A percentile compares a stretch with the other conserved stretches of the same genome.
Conservation (phyloP, 2,797 vertebrate species). For the Sebastes vulpes region DNA sequence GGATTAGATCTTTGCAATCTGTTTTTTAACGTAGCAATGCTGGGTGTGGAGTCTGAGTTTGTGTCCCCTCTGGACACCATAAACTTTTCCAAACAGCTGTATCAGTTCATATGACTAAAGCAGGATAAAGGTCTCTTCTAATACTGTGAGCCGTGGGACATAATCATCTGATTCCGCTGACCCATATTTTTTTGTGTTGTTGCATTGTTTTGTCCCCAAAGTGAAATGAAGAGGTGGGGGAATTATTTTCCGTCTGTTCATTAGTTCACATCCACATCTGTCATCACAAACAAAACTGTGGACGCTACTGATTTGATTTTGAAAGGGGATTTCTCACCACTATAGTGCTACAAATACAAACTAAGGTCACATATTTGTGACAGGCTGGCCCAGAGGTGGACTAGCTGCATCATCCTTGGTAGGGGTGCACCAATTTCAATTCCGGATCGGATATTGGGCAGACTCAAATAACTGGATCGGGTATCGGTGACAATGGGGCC, state of each 20-base stretch:
- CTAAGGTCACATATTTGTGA: neutral
- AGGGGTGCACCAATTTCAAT: too few species aligned
- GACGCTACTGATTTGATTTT: neutral
- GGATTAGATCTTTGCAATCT: slow-evolving; percentile 5
- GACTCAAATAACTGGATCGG: too few species aligned
- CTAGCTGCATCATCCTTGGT: neutral
- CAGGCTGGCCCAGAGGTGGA: neutral
- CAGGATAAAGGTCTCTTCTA: slow-evolving; percentile 64
- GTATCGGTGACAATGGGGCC: too few species aligned
- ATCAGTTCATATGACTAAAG: slow-evolving; percentile 58
- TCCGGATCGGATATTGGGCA: too few species aligned
- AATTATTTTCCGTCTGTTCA: slow-evolving; percentile 17
- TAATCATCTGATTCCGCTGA: slow-evolving; percentile 68
- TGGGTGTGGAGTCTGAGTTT: slow-evolving; percentile 55
- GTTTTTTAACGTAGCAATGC: slow-evolving; percentile 17
- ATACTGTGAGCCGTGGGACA: slow-evolving; percentile 56
- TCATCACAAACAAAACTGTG: neutral
- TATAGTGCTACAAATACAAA: neutral
- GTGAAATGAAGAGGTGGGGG: slow-evolving; percentile 24
- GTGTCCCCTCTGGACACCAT: slow-evolving; percentile 41
- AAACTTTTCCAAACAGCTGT: slow-evolving; percentile 70
- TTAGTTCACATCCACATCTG: slow-evolving; percentile 19
- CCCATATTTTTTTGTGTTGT: slow-evolving; percentile 64
- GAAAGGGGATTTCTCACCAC: neutral
- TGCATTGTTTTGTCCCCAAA: slow-evolving; percentile 54